A percentile compares a stretch with the other conserved stretches of the same genome.
phyloP scores from a whole-genome alignment of 2,113 vertebrate species.

The Uropsilus gracilis region DNA sequence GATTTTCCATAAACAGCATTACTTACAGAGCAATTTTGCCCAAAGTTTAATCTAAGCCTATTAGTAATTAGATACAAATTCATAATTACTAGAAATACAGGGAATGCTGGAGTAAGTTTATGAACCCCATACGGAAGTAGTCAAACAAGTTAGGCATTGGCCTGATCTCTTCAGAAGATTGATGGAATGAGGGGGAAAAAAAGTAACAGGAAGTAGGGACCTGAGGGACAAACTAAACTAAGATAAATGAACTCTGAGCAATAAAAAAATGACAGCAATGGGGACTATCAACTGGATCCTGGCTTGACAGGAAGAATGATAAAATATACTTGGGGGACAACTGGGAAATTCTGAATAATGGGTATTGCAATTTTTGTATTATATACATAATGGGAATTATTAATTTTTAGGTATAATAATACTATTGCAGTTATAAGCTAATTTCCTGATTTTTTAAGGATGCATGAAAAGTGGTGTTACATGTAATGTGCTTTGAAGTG shows the following conservation, averaged over 20 bases:
- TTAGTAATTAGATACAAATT: background rate
- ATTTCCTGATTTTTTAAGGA: background rate
- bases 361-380: background rate
- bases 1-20: background rate
- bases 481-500: conserved; percentile 15
- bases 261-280: background rate
- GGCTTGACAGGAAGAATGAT: background rate
- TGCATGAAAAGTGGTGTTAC: background rate
- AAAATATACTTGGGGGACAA: background rate
- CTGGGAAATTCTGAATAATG: background rate
- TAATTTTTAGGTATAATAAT: background rate
- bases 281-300: background rate
- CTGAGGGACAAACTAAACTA: background rate
- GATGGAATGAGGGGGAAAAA: background rate
- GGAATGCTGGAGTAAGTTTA: background rate
- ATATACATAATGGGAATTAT: background rate
- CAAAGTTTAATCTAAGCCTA: background rate
- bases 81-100: background rate
- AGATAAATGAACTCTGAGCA: background rate
- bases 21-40: background rate
- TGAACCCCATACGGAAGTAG: background rate
- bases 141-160: background rate
- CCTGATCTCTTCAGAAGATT: background rate
- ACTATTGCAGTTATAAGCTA: background rate
- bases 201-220: background rate